Percentiles rank a stretch among this genome's conserved stretches.
Conservation (phyloP, 2,888 invertebrate genomes). For the Atethmia centrago region DNA sequence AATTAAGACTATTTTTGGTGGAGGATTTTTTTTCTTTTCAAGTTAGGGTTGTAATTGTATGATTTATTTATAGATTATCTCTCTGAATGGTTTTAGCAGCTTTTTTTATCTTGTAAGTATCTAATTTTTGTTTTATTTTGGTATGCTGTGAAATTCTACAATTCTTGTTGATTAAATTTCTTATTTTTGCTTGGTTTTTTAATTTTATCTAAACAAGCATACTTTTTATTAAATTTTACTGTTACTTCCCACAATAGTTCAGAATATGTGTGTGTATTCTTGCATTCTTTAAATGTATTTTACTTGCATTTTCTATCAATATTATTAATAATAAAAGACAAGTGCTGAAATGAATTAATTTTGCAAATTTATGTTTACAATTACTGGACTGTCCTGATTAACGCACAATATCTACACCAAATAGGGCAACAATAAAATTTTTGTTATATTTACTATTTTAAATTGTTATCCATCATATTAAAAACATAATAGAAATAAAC, state of each 20-base stretch:
- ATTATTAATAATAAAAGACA: no score
- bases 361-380: not conserved
- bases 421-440: not conserved
- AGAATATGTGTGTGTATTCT: not conserved
- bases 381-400: slow-evolving; percentile 3
- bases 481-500: no score
- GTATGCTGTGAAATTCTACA: slow-evolving; percentile 14
- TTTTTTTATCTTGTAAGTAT: slow-evolving; percentile 15
- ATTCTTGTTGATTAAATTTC: not conserved
- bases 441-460: not conserved
- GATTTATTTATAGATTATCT: slow-evolving; percentile 82
- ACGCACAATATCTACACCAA: not conserved
- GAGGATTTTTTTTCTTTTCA: slow-evolving; percentile 69
- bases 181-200: not conserved
- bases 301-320: not conserved
- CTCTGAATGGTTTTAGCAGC: slow-evolving; percentile 42
- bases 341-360: not conserved
- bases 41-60: slow-evolving; percentile 77
- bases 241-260: not conserved
- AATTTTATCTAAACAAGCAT: not conserved
- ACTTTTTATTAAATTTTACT: not conserved
- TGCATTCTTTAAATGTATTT: not conserved
- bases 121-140: slow-evolving; percentile 14
- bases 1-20: slow-evolving; percentile 88
- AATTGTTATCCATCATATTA: not conserved